Conservation (phyloP, 2,888 invertebrate species). For the Conchocele bisecta region DNA sequence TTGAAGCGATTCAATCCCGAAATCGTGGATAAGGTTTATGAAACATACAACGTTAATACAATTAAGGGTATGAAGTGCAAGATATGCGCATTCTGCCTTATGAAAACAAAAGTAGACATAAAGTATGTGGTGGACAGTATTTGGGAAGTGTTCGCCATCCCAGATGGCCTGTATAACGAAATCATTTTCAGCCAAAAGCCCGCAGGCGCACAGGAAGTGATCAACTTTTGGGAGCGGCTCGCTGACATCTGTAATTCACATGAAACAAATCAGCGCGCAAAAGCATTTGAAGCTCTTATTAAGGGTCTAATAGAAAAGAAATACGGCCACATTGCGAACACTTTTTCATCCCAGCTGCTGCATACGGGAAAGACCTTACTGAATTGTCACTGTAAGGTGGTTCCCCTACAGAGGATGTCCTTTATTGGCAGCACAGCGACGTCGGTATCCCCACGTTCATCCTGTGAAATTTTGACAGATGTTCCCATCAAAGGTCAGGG, state of each 20-base stretch:
- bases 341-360: too few species aligned
- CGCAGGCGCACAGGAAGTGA: background rate
- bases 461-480: too few species aligned
- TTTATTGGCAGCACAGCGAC: too few species aligned
- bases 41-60: background rate
- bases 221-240: background rate
- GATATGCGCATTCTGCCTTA: background rate
- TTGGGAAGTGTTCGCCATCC: background rate
- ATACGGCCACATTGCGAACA: too few species aligned
- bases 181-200: background rate
- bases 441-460: too few species aligned
- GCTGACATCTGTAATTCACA: conserved; percentile 5
- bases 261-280: too few species aligned
- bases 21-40: background rate
- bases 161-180: conserved; percentile 10
- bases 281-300: too few species aligned
- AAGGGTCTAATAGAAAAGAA: too few species aligned
- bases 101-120: background rate
- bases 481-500: too few species aligned
- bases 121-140: background rate
- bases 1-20: background rate
- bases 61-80: background rate
- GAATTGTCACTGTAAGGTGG: too few species aligned
- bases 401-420: too few species aligned
- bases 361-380: too few species aligned